Base-by-base conservation (phyloP, 2,888 invertebrate genomes). In the Scaptomyza cyrtandrae region DNA sequence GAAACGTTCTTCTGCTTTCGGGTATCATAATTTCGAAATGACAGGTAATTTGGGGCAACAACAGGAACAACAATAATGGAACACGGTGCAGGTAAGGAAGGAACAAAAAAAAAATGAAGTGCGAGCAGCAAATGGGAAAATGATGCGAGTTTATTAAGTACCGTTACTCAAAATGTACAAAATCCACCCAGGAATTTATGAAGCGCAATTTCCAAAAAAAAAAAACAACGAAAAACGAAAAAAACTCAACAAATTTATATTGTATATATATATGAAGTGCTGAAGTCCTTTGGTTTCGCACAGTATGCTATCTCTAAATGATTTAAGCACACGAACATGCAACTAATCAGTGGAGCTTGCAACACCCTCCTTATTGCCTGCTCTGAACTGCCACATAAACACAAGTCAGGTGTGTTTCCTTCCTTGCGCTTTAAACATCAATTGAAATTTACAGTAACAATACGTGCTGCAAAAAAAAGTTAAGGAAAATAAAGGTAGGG, bases 21-120 rank as follows among this genome's bases (percentile, higher is more conserved):
- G 88, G 83, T 80, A 83, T 83, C 88, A 83, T 83, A 83, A 83
- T 83, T 83, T 88, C 88, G 88, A 86, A 88, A 83, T 83, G 83
- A 83, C 83, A 83, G 83, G 83, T 83, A 83, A 83, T 83, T 83
- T 83, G 88, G 83, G 67, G 70, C 80, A 69, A 72, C 75, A 82
- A 82, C 74, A 74, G 85, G 71, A 77, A 74, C 43, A 53, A 52
- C 65, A 63, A 55, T 50, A 64, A 58, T 61, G 33, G 46, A 24
- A 50, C n/a, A 3, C 43, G 10, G 33, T 35, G 29, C 19, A 14
- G 41, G 19, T 13, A 48, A 13, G 9, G 33, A 35, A 60, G 57
- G 55, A 50, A 43, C 33, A 69, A 55, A 66, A 5, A 9, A 4
- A 37, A 82, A 74, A 79, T 85, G 80, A 70, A 83, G 83, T 83